phyloP scores from a whole-genome alignment of 1,140 invertebrate species.

The Globodera rostochiensis region DNA sequence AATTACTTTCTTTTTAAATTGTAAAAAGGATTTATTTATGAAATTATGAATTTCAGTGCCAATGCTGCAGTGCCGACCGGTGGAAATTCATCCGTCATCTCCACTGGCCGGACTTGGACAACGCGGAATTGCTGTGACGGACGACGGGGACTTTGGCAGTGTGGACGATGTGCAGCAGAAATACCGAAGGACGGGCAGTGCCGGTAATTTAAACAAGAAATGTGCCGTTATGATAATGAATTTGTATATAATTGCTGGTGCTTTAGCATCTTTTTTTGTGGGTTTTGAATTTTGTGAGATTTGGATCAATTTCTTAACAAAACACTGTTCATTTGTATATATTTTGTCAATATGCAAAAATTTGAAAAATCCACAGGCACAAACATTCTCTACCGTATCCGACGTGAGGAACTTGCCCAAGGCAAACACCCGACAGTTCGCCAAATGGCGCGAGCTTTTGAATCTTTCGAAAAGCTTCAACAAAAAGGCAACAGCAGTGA shows the following conservation, averaged over 20 bases:
- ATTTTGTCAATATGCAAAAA: slow-evolving; percentile 15
- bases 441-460: slow-evolving; percentile 59
- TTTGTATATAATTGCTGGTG: too few relatives aligned
- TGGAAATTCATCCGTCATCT: not conserved
- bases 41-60: not conserved
- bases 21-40: not conserved
- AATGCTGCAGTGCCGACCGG: slow-evolving; percentile 4
- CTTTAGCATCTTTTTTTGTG: too few relatives aligned
- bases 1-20: too few relatives aligned
- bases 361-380: slow-evolving; percentile 43
- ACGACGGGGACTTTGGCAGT: slow-evolving; percentile 35
- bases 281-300: too few relatives aligned
- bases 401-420: slow-evolving; percentile 60
- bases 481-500: not conserved
- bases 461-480: slow-evolving; percentile 48
- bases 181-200: slow-evolving; percentile 37
- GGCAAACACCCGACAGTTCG: slow-evolving; percentile 57
- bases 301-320: too few relatives aligned
- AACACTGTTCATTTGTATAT: too few relatives aligned
- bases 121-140: slow-evolving; percentile 27
- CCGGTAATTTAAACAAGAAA: slow-evolving; percentile 4
- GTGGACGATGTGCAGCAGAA: slow-evolving; percentile 28
- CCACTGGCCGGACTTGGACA: not conserved
- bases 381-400: slow-evolving; percentile 63
- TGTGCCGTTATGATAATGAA: too few relatives aligned